Evolutionary conservation across 2,888 invertebrate species (phyloP).

Genomic region (Stenoptilia bipunctidactyla): DNA sequence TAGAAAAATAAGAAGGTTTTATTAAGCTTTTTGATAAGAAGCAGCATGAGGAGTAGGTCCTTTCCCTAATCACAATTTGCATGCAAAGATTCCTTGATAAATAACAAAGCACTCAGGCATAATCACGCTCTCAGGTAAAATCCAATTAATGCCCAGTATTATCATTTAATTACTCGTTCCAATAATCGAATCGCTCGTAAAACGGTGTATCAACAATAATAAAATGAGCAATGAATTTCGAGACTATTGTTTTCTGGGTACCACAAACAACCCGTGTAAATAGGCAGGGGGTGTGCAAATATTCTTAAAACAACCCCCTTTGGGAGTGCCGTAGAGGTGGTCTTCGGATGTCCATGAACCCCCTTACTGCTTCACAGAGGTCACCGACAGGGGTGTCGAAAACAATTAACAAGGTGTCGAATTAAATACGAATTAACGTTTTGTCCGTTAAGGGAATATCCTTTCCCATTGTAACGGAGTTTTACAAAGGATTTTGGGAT

Average conservation of each 20-base stretch:
- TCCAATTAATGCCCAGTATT: slow-evolving; percentile 67
- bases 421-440: slow-evolving; percentile 70
- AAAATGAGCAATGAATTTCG: slow-evolving; percentile 70
- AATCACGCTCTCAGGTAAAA: slow-evolving; percentile 52
- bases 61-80: neutral
- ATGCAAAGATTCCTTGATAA: slow-evolving; percentile 19
- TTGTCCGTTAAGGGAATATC: slow-evolving; percentile 64
- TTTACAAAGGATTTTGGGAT: slow-evolving; percentile 66
- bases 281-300: slow-evolving; percentile 61
- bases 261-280: slow-evolving; percentile 68
- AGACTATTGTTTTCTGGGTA: slow-evolving; percentile 70
- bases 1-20: too few relatives aligned
- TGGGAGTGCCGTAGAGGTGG: slow-evolving; percentile 34
- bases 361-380: slow-evolving; percentile 37
- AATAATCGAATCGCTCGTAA: slow-evolving; percentile 69
- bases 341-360: slow-evolving; percentile 44
- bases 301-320: slow-evolving; percentile 66
- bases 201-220: slow-evolving; percentile 69
- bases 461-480: slow-evolving; percentile 62
- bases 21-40: too few relatives aligned
- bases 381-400: slow-evolving; percentile 64
- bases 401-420: slow-evolving; percentile 73
- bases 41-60: too few relatives aligned
- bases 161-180: slow-evolving; percentile 69
- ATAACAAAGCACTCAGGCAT: slow-evolving; percentile 32